Evolutionary conservation across 2,113 vertebrate species (phyloP).

Genomic region (Boulengeromyrus knoepffleri): DNA sequence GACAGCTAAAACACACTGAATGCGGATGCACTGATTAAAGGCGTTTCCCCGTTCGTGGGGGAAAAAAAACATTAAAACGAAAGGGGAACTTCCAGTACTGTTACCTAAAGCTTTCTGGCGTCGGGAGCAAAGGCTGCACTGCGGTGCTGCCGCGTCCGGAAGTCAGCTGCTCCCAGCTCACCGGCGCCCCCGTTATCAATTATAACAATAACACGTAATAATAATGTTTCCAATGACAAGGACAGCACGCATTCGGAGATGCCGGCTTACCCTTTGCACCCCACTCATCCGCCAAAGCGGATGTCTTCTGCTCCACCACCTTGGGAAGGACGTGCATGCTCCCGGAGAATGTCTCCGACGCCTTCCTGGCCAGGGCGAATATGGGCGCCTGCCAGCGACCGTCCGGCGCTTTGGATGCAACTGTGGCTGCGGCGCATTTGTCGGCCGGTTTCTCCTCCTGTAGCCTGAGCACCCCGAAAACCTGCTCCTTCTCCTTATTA

Average conservation of each 20-base stretch:
- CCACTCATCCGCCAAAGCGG: conserved; percentile 59
- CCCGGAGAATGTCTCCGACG: conserved; percentile 67
- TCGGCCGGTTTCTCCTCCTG: conserved; percentile 62
- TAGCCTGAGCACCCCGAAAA: conserved; percentile 64
- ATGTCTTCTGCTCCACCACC: conserved; percentile 59
- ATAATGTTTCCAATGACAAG: neutral
- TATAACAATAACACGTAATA: neutral
- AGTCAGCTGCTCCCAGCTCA: neutral
- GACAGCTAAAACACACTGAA: neutral
- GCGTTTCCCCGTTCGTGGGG: neutral
- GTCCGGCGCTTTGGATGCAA: conserved; percentile 42
- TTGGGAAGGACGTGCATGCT: conserved; percentile 68
- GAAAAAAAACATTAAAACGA: neutral
- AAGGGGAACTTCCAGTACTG: neutral
- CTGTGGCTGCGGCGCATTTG: conserved; percentile 36
- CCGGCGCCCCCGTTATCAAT: neutral
- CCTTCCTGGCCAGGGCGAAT: conserved; percentile 69
- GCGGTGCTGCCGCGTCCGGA: neutral
- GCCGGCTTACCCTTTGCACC: conserved; percentile 52
- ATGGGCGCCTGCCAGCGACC: conserved; percentile 72
- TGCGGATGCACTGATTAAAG: neutral
- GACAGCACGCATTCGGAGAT: neutral
- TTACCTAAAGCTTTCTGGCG: neutral
- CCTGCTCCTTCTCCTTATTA: conserved; percentile 57
- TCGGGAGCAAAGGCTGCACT: neutral